Evolutionary conservation across 2,113 vertebrate species (phyloP), one percentile per base, ranked within the genome.

Genomic region (Lamprotornis superbus): DNA sequence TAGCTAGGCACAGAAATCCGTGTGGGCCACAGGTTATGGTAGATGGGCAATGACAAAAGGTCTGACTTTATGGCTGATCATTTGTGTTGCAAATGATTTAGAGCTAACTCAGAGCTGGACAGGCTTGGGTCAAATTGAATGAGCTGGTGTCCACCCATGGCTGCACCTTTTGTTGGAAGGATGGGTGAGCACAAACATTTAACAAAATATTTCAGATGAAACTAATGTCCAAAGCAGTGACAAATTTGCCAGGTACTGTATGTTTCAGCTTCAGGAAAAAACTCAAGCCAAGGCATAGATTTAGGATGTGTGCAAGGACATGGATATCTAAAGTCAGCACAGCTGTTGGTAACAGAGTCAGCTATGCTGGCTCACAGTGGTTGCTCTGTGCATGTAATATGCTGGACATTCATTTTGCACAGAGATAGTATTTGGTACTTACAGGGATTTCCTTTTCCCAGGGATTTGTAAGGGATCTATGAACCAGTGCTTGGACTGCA

Each of bases 51-150:
- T 31, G 85, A 95, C 95, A 95, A 95, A 95, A 93, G 94, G 42
- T 69, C 59, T 93, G 76, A 83, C 50, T 90, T 86, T 47, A 33
- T 18, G 39, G 80, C 42, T 39, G 63, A 77, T 70, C 56, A 65
- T 93, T 95, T 93, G 83, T 83, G 55, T 94, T 94, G 88, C 90
- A 88, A 92, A 86, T 92, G 63, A 65, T 86, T 96, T 94, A 92
- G 83, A 70, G 65, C 83, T 83, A 80, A 35, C 60, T 89, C 55
- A 31, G 79, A 73, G 85, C 11, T 93, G 82, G 49, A 50, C 82
- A 83, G 85, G 59, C 86, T 74, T 70, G 55, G 76, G 83, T 81
- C 92, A 90, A 35, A 74, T 1, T 94, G 68, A 93, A 93, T 74
- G 71, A 81, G 73, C 75, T 70, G 46, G 82, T 90, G 75, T 92